Base-by-base conservation (phyloP, 2,113 vertebrate species). In the Melospiza georgiana region DNA sequence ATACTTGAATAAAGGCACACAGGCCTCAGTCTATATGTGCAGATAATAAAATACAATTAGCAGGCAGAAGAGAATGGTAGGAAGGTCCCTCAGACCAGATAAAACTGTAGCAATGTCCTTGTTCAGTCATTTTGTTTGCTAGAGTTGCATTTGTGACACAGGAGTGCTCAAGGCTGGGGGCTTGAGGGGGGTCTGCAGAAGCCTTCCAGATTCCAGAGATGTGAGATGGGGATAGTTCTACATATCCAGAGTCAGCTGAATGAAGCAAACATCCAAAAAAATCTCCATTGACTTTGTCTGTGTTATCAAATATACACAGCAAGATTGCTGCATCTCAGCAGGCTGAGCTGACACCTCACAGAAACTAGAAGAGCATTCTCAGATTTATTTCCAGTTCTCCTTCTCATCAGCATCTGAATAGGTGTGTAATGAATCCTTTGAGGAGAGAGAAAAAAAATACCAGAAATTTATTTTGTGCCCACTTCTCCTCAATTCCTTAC, bases 381-480 rank as follows among this genome's bases (percentile, higher is more conserved):
- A 94, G 83, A 57, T 92, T 58, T 5, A 24, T 55, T 95, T 68
- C 88, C 93, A 58, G 43, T 96, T 97, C 66, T 97, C 95, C 35
- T 97, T 96, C n/a, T 93, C 95, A 16, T 87, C 76, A 87, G 43
- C 6, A n/a, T 18, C 62, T 62, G 46, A 76, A 65, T 5, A 7
- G 30, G 22, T 20, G 1, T 25, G n/a, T 28, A 75, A 44, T 17
- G 69, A 93, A 82, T 84, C 88, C 94, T 96, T 62, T 30, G 37
- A 27, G 8, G 12, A 15, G 12, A 14, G 22, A 30, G 3, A 10
- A 19, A 3, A 16, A 15, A 3, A 12, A 18, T 1, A 15, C 0
- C 48, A 51, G 0, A 52, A 3, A 43, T 58, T 62, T 78, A 1
- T 43, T 44, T 10, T 21, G 10, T 35, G 15, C 15, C 16, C 11